A percentile compares a stretch with the other conserved stretches of the same genome.
Conservation (phyloP, 2,888 invertebrate species). For the Dynastes tityus region DNA sequence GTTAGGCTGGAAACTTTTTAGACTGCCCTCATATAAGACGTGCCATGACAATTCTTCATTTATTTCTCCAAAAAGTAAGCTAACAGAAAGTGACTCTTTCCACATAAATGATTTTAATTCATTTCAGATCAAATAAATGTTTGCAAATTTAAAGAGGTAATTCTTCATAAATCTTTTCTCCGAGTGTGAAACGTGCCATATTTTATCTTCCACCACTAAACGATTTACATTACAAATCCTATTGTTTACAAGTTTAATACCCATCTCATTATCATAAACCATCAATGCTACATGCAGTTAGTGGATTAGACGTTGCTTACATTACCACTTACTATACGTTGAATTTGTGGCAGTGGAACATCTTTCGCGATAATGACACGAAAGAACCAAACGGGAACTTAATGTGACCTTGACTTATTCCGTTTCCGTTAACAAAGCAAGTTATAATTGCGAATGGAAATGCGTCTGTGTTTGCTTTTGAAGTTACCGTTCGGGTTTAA, state of each 20-base stretch:
- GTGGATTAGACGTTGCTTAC: not conserved
- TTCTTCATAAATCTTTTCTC: too few species aligned
- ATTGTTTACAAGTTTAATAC: slow-evolving; percentile 27
- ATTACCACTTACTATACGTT: not conserved
- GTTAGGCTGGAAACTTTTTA: too few species aligned
- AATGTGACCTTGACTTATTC: slow-evolving; percentile 22
- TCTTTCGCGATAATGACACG: slow-evolving; percentile 23
- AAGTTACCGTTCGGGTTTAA: not conserved
- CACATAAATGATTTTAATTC: too few species aligned
- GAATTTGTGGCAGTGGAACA: slow-evolving; percentile 34
- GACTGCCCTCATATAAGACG: too few species aligned
- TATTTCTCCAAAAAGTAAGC: too few species aligned
- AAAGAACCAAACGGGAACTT: slow-evolving; percentile 9
- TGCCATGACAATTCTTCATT: too few species aligned
- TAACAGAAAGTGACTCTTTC: too few species aligned
- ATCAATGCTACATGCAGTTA: not conserved
- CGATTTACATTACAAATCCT: not conserved
- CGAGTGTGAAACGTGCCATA: too few species aligned
- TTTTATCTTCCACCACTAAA: not conserved
- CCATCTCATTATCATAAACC: not conserved
- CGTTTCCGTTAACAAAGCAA: slow-evolving; percentile 10
- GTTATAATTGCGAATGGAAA: not conserved
- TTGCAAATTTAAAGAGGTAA: too few species aligned
- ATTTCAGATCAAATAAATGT: too few species aligned
- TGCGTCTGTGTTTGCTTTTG: not conserved